Conservation (phyloP, 2,888 invertebrate genomes). For the Eilema sororculum region DNA sequence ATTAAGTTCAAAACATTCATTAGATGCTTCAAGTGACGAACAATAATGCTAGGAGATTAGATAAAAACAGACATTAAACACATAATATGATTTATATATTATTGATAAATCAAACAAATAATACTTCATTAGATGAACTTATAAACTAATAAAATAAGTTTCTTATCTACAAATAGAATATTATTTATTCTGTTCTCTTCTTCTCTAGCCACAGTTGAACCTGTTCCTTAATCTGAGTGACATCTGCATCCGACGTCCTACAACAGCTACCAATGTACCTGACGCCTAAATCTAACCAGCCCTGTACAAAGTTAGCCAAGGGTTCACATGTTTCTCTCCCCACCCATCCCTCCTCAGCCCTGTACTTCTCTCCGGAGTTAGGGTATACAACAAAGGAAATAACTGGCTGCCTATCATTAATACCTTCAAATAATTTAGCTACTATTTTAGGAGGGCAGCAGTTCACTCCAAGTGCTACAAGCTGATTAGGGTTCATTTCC, state of each 20-base stretch:
- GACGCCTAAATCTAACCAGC: constrained; percentile 93
- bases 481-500: constrained; percentile 87
- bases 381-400: constrained; percentile 95
- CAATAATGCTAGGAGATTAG: neutral
- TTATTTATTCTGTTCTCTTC: constrained; percentile 26
- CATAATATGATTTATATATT: neutral
- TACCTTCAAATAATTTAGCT: constrained; percentile 64
- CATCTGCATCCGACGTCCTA: constrained; percentile 92
- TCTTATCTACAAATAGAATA: neutral
- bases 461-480: constrained; percentile 95
- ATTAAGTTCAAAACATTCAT: constrained; percentile 3
- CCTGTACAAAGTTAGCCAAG: constrained; percentile 89
- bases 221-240: constrained; percentile 86
- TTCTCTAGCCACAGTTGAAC: constrained; percentile 60
- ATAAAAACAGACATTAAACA: neutral
- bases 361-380: constrained; percentile 95
- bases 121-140: neutral
- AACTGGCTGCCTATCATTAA: constrained; percentile 62
- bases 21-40: neutral
- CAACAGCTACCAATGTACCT: constrained; percentile 97
- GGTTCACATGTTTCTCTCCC: constrained; percentile 88
- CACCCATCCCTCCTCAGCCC: constrained; percentile 88
- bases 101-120: neutral
- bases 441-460: constrained; percentile 88
- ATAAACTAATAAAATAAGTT: neutral